Percentiles rank a stretch among this genome's conserved stretches.
These are phyloP conservation scores for Pemphredon lugubris DNA, from an alignment of 2,888 invertebrate species.

Conservation along the genomic window DNA sequence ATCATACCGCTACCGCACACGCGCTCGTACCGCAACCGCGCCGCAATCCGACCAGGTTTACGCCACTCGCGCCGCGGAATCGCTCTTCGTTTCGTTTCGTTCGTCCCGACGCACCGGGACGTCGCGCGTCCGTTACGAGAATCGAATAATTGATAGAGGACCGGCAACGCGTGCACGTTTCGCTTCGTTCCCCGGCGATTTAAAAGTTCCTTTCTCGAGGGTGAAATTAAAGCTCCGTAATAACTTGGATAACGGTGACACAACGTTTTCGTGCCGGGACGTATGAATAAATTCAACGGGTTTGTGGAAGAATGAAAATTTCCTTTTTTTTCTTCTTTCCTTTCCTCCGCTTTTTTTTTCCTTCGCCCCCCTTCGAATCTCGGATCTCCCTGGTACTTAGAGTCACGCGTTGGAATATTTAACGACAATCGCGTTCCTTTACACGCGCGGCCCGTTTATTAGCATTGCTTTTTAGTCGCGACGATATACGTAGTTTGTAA, in stretches of 20 bases:
- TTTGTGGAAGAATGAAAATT: neutral
- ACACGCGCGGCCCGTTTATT: too few relatives aligned
- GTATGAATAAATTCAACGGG: neutral
- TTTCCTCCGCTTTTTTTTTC: too few relatives aligned
- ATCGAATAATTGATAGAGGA: slow-evolving; percentile 16
- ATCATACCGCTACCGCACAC: slow-evolving; percentile 10
- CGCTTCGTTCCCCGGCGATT: too few relatives aligned
- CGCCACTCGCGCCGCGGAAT: too few relatives aligned
- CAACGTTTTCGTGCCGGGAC: neutral
- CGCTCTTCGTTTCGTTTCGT: neutral
- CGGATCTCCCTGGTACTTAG: too few relatives aligned
- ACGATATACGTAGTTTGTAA: too few relatives aligned
- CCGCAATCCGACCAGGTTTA: neutral
- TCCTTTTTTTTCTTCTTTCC: too few relatives aligned
- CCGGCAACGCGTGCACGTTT: neutral
- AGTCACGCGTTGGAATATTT: too few relatives aligned
- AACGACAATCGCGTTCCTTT: too few relatives aligned
- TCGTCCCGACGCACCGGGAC: slow-evolving; percentile 1
- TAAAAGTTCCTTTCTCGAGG: neutral
- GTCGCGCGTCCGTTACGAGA: slow-evolving; percentile 6
- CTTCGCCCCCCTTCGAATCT: too few relatives aligned
- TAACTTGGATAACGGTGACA: neutral
- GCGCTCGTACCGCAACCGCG: neutral
- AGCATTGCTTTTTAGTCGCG: too few relatives aligned
- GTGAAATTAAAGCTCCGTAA: neutral